Conservation (phyloP, 2,888 invertebrate species). For the Galeruca laticollis region DNA sequence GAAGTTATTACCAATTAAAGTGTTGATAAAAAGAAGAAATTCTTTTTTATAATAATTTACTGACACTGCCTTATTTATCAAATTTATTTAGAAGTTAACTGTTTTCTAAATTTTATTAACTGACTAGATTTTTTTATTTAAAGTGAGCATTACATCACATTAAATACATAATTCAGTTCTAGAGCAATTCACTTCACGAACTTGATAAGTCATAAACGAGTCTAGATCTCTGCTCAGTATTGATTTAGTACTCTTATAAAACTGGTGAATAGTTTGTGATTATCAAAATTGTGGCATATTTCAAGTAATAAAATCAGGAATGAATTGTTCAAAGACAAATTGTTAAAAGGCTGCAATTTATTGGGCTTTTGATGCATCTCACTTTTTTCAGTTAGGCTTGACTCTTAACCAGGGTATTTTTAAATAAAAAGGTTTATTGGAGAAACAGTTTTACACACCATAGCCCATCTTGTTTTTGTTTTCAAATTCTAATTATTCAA, state of each 20-base stretch:
- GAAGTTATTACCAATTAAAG: slow-evolving; percentile 18
- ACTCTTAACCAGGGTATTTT: slow-evolving; percentile 36
- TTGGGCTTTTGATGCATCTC: slow-evolving; percentile 23
- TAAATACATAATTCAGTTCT: slow-evolving; percentile 5
- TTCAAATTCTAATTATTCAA: slow-evolving; percentile 38
- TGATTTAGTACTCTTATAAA: background rate
- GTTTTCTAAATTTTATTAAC: slow-evolving; percentile 38
- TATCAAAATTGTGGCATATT: too few relatives aligned
- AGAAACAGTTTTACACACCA: slow-evolving; percentile 24
- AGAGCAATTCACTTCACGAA: slow-evolving; percentile 11
- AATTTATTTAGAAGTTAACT: slow-evolving; percentile 40
- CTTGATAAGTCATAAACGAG: background rate
- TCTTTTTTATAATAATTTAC: slow-evolving; percentile 50
- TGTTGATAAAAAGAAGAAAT: slow-evolving; percentile 31
- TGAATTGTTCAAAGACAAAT: slow-evolving; percentile 4
- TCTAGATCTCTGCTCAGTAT: background rate
- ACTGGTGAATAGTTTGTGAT: too few relatives aligned
- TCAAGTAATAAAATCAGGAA: background rate
- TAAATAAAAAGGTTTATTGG: slow-evolving; percentile 21
- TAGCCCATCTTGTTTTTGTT: slow-evolving; percentile 43
- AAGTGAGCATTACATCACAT: slow-evolving; percentile 29
- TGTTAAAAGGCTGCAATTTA: slow-evolving; percentile 8
- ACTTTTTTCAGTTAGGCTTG: slow-evolving; percentile 27
- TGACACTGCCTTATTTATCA: slow-evolving; percentile 55
- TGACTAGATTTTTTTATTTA: slow-evolving; percentile 32